Percentiles rank a stretch among this genome's conserved stretches.
These are phyloP conservation scores for Nyctibius grandis DNA, from an alignment of 2,797 vertebrate genomes.

Conservation along the genomic window DNA sequence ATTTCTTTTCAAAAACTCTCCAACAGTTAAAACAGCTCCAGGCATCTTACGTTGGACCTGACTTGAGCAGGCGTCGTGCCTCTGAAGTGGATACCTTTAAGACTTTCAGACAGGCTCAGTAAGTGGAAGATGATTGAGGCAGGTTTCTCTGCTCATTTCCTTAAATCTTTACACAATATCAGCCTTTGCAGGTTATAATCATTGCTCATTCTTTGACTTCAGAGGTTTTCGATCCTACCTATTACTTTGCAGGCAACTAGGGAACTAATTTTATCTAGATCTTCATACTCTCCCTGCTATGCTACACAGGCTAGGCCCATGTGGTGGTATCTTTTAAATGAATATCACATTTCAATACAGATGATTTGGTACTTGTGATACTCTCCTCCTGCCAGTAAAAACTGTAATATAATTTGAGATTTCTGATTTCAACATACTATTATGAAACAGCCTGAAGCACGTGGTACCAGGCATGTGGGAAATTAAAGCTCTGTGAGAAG, in stretches of 20 bases:
- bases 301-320: neutral
- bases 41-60: neutral
- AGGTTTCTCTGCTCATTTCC: neutral
- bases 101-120: too few relatives aligned
- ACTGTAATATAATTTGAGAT: neutral
- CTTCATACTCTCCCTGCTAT: neutral
- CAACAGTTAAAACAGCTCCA: neutral
- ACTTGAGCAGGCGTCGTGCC: neutral
- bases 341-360: neutral
- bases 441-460: neutral
- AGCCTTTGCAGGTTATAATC: neutral
- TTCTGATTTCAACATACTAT: neutral
- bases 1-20: neutral
- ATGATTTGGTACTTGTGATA: neutral
- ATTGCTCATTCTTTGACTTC: neutral
- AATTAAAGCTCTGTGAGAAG: neutral
- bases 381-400: neutral
- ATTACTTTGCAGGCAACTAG: neutral
- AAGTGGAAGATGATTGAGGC: neutral
- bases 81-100: too few relatives aligned
- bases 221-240: neutral
- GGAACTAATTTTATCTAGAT: neutral
- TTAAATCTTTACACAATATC: neutral
- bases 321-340: neutral
- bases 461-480: neutral